Evolutionary conservation across 2,888 invertebrate species (phyloP), one percentile per base, ranked within the genome.

Genomic region (Rhopalosiphum nymphaeae): DNA sequence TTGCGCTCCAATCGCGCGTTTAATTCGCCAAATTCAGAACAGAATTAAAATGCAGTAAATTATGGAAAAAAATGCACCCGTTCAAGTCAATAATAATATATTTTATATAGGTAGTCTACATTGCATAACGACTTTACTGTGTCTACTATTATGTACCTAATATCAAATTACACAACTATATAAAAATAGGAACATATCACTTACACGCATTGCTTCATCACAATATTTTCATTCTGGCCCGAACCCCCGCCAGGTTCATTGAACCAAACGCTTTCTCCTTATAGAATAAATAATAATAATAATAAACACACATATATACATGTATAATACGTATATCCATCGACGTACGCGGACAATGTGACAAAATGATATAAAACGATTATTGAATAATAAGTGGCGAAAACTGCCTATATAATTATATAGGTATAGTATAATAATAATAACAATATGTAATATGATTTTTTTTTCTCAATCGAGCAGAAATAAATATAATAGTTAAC

Each of bases 221-320:
- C 67, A 87, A 91, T 91, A 91, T 91, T 94, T 87, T 86, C 67
- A 90, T 94, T 90, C 21, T 87, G 42, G 49, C 36, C 86, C 36
- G 42, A 78, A 49, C 57, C 85, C 90, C 93, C 90, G 90, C 36
- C 86, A 86, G 94, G 94, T 94, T 94, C 94, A 94, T 87, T 86
- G 94, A 94, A 94, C 94, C 94, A 91, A 86, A 94, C 94, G 94
- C 94, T 94, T 94, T 94, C 94, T 94, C 94, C 94, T 90, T 91
- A 78, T 91, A 25, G 78, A 78, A 91, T 91, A 16, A 26, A 89
- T 56, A 57, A 26, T 21, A 26, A 56, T 36, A 67, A 56, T 36
- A 67, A 90, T 89, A 89, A n/a, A 44, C 11, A 46, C 13, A 42
- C n/a, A 85, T 78, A 53, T 56, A 84, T 53, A 84, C 16, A 53